Evolutionary conservation across 2,113 vertebrate species (phyloP).

Genomic region (Aptenodytes patagonicus): DNA sequence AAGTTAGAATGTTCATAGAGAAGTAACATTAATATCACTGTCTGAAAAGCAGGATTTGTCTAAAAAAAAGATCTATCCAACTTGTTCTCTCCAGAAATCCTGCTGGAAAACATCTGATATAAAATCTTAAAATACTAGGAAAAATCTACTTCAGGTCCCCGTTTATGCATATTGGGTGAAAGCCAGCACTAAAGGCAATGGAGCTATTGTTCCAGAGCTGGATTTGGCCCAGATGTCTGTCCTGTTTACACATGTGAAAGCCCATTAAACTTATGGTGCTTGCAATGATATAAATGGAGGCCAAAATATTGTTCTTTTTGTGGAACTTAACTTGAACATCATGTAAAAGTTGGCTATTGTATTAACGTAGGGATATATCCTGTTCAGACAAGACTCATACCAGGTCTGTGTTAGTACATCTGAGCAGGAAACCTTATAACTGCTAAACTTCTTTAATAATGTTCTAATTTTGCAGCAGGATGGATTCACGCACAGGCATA

Average conservation of each 20-base stretch:
- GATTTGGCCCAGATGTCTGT: constrained; percentile 7
- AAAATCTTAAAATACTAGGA: not conserved
- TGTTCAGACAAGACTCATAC: not conserved
- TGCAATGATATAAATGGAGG: not conserved
- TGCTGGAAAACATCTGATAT: not conserved
- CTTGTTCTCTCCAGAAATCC: not conserved
- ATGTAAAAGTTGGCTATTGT: not conserved
- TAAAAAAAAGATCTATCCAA: not conserved
- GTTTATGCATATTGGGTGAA: not conserved
- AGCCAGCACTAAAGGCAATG: constrained; percentile 18
- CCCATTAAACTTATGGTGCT: not conserved
- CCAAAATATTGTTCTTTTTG: not conserved
- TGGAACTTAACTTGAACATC: not conserved
- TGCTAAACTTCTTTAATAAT: not conserved
- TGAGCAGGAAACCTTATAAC: not conserved
- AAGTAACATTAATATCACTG: not conserved
- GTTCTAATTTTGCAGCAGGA: not conserved
- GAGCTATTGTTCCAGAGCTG: constrained; percentile 1
- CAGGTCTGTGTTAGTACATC: not conserved
- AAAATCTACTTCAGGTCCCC: not conserved
- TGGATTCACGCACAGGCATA: not conserved
- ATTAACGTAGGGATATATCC: not conserved
- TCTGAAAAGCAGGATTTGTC: not conserved
- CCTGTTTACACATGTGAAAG: not conserved
- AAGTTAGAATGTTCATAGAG: not conserved